These are phyloP conservation scores for Pterophyllum scalare DNA, from an alignment of 2,113 vertebrate species.

Conservation along the genomic window DNA sequence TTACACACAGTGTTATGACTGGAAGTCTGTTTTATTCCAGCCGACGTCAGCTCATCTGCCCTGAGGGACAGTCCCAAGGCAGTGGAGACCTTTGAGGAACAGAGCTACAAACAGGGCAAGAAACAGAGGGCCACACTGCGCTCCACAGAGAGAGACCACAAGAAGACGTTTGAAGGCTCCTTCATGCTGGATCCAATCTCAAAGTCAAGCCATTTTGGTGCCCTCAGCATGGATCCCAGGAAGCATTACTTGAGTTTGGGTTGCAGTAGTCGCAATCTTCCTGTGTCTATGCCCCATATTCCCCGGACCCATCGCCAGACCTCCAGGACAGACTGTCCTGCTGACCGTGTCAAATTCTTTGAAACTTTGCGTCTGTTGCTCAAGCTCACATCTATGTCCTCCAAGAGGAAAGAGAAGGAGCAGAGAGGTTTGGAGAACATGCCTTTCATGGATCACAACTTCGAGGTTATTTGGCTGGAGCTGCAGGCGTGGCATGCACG, in stretches of 20 bases:
- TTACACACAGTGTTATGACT: neutral
- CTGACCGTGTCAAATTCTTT: constrained; percentile 97
- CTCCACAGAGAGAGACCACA: constrained; percentile 91
- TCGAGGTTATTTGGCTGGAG: constrained; percentile 98
- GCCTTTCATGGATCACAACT: constrained; percentile 92
- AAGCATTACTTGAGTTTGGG: constrained; percentile 98
- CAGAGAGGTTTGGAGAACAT: constrained; percentile 94
- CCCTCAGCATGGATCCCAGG: constrained; percentile 91
- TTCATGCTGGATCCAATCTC: constrained; percentile 94
- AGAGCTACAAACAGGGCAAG: constrained; percentile 91
- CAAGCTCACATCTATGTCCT: constrained; percentile 98
- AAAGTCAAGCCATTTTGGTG: constrained; percentile 83
- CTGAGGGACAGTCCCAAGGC: constrained; percentile 78
- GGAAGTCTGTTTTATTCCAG: constrained; percentile 42
- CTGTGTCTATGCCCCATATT: constrained; percentile 90
- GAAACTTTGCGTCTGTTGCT: constrained; percentile 96
- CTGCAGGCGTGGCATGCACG: constrained; percentile 98
- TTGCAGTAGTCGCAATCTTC: constrained; percentile 92
- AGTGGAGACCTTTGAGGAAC: constrained; percentile 84
- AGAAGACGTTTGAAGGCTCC: constrained; percentile 92
- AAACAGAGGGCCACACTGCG: constrained; percentile 88
- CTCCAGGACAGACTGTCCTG: constrained; percentile 94
- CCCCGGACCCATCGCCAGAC: constrained; percentile 93
- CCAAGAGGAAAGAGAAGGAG: constrained; percentile 99
- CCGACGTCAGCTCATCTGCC: constrained; percentile 81